phyloP scores from a whole-genome alignment of 2,797 vertebrate species.

The Scleropages formosus region DNA sequence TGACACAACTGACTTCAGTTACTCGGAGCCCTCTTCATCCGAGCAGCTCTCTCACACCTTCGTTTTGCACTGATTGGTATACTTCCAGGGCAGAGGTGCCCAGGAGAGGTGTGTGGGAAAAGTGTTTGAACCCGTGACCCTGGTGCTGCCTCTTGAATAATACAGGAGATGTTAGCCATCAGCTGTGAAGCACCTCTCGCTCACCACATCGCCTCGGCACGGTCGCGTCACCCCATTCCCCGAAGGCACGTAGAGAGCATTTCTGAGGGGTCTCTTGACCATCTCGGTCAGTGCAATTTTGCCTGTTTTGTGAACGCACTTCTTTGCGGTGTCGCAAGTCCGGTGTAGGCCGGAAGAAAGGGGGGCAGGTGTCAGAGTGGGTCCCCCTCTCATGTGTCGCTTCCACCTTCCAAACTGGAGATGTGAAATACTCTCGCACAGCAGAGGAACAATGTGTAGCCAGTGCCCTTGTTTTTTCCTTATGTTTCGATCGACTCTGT shows the following conservation, averaged over 20 bases:
- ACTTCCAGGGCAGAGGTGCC: not conserved
- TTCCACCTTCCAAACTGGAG: not conserved
- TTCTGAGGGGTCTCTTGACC: not conserved
- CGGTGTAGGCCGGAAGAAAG: not conserved
- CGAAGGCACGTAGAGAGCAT: slow-evolving; percentile 8
- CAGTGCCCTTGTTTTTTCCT: not conserved
- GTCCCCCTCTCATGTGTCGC: not conserved
- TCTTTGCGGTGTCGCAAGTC: not conserved
- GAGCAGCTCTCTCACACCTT: slow-evolving; percentile 19
- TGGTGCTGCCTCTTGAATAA: slow-evolving; percentile 39
- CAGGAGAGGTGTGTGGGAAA: slow-evolving; percentile 22
- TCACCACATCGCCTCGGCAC: slow-evolving; percentile 31
- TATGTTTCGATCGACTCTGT: not conserved
- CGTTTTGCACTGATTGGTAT: not conserved
- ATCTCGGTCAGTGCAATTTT: not conserved
- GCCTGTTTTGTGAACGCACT: not conserved
- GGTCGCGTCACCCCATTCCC: slow-evolving; percentile 20
- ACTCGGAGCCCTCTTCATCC: slow-evolving; percentile 14
- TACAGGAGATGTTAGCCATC: slow-evolving; percentile 16
- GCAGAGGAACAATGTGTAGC: too few relatives aligned
- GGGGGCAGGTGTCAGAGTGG: not conserved
- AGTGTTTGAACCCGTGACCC: slow-evolving; percentile 34
- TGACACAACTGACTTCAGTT: slow-evolving; percentile 12
- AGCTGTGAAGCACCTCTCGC: slow-evolving; percentile 39
- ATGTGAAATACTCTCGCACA: not conserved